Percentiles rank a stretch among this genome's conserved stretches.
Evolutionary conservation across 1,140 invertebrate species (phyloP).

Genomic region (Tetramorium parvispinum): DNA sequence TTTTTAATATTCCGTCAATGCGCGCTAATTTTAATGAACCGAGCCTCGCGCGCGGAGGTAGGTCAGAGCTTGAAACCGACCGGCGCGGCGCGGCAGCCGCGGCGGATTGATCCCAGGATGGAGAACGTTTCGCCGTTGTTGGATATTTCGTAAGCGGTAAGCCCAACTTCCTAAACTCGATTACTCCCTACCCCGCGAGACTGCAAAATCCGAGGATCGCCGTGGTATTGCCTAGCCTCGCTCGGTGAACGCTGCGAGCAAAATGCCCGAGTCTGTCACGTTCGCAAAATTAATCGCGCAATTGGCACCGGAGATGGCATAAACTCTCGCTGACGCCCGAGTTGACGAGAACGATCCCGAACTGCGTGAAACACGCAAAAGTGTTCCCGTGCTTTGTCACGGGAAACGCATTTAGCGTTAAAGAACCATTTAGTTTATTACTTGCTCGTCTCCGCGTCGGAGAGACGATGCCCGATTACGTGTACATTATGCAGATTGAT

Average conservation of each 20-base stretch:
- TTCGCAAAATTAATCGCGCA: conserved; percentile 36
- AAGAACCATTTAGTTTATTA: background rate
- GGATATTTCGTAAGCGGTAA: conserved; percentile 20
- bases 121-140: background rate
- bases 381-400: background rate
- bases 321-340: background rate
- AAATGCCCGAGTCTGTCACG: background rate
- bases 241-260: background rate
- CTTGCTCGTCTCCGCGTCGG: background rate
- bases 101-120: background rate
- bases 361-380: background rate
- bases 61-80: background rate
- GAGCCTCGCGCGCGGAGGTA: background rate
- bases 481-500: conserved; percentile 34
- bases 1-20: conserved; percentile 65
- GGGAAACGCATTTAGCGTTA: background rate
- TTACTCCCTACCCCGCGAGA: background rate
- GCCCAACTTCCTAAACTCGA: conserved; percentile 34
- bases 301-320: conserved; percentile 1
- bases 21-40: conserved; percentile 65
- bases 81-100: no score
- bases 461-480: conserved; percentile 8
- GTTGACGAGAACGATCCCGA: background rate
- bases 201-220: conserved; percentile 9
- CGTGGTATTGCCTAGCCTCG: background rate